phyloP scores from a whole-genome alignment of 2,888 invertebrate genomes.

The Agapostemon virescens region DNA sequence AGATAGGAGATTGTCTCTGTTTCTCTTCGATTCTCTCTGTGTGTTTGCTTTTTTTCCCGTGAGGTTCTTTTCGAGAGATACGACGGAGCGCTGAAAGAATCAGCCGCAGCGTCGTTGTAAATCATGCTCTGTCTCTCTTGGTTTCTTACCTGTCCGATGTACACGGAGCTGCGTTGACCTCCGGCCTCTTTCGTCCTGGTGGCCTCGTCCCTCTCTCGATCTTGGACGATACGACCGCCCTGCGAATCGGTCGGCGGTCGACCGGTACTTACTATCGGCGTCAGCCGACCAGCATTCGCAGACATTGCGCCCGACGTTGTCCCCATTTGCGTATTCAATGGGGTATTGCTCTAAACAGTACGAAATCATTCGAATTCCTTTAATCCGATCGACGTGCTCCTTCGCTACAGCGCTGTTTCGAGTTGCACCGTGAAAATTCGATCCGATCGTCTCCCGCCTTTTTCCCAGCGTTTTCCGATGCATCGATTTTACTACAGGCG shows the following conservation, averaged over 20 bases:
- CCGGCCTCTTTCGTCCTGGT: constrained; percentile 73
- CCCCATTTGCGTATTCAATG: constrained; percentile 67
- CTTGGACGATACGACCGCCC: constrained; percentile 75
- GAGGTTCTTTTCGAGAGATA: constrained; percentile 32
- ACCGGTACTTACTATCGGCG: constrained; percentile 62
- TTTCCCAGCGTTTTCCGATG: neutral
- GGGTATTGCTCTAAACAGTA: constrained; percentile 68
- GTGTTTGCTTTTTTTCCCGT: neutral
- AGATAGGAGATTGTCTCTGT: constrained; percentile 54
- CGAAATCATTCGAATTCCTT: constrained; percentile 30
- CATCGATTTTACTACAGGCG: too few species aligned
- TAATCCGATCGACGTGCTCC: constrained; percentile 2
- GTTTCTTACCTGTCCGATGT: constrained; percentile 78
- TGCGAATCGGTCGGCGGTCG: constrained; percentile 68
- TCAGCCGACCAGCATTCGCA: constrained; percentile 42
- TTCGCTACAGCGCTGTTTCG: neutral
- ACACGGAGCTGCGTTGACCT: constrained; percentile 78
- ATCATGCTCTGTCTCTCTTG: constrained; percentile 56
- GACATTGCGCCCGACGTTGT: constrained; percentile 38
- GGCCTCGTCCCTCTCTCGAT: constrained; percentile 75
- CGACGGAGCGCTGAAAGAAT: constrained; percentile 69
- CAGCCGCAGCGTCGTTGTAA: constrained; percentile 54
- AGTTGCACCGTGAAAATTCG: constrained; percentile 11
- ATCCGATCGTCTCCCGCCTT: neutral
- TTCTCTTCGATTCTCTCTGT: constrained; percentile 15